Conservation (phyloP, 2,888 invertebrate species). For the Erebia aethiops region DNA sequence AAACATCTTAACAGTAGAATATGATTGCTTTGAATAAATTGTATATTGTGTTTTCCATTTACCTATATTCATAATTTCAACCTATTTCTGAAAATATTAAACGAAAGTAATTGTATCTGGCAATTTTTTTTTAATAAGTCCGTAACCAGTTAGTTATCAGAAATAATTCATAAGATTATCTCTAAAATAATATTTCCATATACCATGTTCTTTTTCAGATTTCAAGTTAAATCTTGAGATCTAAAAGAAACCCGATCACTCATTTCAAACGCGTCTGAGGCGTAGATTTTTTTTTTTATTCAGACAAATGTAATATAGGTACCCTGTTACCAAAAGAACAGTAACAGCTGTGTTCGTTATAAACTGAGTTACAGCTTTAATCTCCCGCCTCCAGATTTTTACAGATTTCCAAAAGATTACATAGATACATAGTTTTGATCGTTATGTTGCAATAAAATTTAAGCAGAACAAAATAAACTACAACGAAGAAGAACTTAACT, state of each 20-base stretch:
- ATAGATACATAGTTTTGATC: too few species aligned
- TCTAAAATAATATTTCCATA: slow-evolving; percentile 1
- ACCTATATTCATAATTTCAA: neutral
- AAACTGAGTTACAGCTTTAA: too few species aligned
- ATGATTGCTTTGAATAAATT: slow-evolving; percentile 6
- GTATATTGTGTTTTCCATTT: slow-evolving; percentile 1
- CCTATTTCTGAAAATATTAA: neutral
- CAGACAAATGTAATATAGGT: neutral
- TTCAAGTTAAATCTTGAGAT: slow-evolving; percentile 29
- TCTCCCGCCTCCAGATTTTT: too few species aligned
- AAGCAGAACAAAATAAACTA: too few species aligned
- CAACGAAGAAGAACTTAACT: too few species aligned
- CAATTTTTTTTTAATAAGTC: neutral
- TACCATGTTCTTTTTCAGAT: slow-evolving; percentile 24
- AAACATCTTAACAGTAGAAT: slow-evolving; percentile 13
- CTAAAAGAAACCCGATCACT: slow-evolving; percentile 21
- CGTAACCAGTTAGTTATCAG: neutral
- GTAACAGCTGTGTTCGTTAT: too few species aligned
- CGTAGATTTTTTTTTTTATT: neutral
- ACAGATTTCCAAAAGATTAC: too few species aligned
- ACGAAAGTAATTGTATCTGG: neutral
- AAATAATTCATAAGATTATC: neutral
- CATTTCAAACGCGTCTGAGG: neutral
- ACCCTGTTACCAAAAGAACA: too few species aligned
- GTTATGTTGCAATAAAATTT: too few species aligned